These are phyloP conservation scores for Sesia apiformis DNA, from an alignment of 2,888 invertebrate species.

Conservation along the genomic window DNA sequence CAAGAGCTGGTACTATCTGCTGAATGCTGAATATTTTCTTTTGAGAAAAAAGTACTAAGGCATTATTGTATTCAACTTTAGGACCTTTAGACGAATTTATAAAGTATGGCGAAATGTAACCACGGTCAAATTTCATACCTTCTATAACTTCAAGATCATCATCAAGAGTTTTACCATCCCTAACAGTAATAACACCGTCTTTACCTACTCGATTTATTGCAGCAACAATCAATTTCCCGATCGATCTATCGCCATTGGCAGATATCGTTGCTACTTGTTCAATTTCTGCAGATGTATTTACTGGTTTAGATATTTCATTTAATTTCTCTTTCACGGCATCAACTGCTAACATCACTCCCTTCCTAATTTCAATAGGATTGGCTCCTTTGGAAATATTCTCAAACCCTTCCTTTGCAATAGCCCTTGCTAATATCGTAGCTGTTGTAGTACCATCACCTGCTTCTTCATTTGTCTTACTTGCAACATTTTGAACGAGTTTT, in stretches of 20 bases:
- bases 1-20: constrained; percentile 95
- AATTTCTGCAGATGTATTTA: constrained; percentile 97
- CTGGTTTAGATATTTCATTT: constrained; percentile 89
- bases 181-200: constrained; percentile 98
- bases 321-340: constrained; percentile 89
- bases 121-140: constrained; percentile 99
- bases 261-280: constrained; percentile 99
- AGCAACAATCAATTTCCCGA: constrained; percentile 94
- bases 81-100: constrained; percentile 98
- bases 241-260: constrained; percentile 93
- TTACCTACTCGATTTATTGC: constrained; percentile 98
- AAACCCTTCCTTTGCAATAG: constrained; percentile 99
- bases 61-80: constrained; percentile 97
- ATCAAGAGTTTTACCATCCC: constrained; percentile 96
- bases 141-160: constrained; percentile 97
- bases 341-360: constrained; percentile 94
- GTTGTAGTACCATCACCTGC: constrained; percentile 99
- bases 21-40: constrained; percentile 97
- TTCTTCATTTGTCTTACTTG: constrained; percentile 99
- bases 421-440: constrained; percentile 96
- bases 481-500: constrained; percentile 97
- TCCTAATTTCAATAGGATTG: constrained; percentile 95
- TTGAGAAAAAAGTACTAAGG: constrained; percentile 92
- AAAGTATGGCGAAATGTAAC: constrained; percentile 99
- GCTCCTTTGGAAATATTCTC: constrained; percentile 97